These are phyloP conservation scores for Matsumyia berberina DNA, from an alignment of 2,888 invertebrate species.

Conservation along the genomic window DNA sequence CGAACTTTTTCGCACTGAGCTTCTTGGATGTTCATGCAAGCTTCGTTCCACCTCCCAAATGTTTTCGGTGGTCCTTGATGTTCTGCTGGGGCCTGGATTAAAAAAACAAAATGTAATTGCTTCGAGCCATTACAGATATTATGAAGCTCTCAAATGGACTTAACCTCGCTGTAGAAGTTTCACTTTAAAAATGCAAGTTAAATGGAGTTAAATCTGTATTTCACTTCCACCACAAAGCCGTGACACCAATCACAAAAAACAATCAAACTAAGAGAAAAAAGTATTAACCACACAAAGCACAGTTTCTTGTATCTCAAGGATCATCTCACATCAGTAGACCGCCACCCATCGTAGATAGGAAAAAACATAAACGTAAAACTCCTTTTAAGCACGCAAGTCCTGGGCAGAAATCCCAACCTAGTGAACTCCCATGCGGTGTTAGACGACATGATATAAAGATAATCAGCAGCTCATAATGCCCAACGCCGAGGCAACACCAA, in stretches of 20 bases:
- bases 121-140: too few species aligned
- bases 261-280: conserved; percentile 8
- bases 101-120: too few species aligned
- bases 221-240: conserved; percentile 14
- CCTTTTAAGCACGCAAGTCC: conserved; percentile 52
- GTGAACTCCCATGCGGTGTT: conserved; percentile 52
- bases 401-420: conserved; percentile 22
- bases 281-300: conserved; percentile 11
- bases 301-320: conserved; percentile 18
- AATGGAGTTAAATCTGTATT: too few species aligned
- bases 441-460: conserved; percentile 69
- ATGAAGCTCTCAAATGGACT: too few species aligned
- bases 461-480: conserved; percentile 61
- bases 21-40: too few species aligned
- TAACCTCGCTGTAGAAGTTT: too few species aligned
- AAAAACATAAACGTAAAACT: conserved; percentile 11
- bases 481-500: conserved; percentile 3
- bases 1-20: too few species aligned
- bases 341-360: conserved; percentile 8
- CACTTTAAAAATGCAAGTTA: too few species aligned
- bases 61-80: too few species aligned
- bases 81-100: too few species aligned
- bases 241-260: conserved; percentile 1
- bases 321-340: conserved; percentile 38
- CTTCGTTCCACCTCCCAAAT: too few species aligned